Conservation (phyloP, 2,888 invertebrate genomes). For the Polymixis flavicincta region DNA sequence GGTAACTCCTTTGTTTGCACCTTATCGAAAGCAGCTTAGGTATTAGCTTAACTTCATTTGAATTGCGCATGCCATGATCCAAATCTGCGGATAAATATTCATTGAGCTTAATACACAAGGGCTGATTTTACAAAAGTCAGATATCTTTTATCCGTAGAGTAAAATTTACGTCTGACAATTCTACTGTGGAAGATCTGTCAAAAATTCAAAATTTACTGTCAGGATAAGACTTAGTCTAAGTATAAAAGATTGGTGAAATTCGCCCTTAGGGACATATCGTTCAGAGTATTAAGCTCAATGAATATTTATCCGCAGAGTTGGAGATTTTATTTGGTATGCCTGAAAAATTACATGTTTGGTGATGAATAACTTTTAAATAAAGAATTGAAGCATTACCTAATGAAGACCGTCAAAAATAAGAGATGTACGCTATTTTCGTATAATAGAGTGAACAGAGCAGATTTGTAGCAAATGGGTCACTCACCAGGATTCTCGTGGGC, state of each 20-base stretch:
- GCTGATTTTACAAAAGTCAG: too few relatives aligned
- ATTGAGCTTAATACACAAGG: neutral
- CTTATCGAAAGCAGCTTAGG: conserved; percentile 1
- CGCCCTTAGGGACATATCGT: too few relatives aligned
- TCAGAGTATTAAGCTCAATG: too few relatives aligned
- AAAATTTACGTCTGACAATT: too few relatives aligned
- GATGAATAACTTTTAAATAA: too few relatives aligned
- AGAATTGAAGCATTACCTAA: neutral
- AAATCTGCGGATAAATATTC: neutral
- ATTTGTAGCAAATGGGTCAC: conserved; percentile 39
- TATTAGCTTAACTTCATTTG: neutral
- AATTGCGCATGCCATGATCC: neutral
- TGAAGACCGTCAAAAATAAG: neutral
- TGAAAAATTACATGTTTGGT: neutral
- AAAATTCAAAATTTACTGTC: too few relatives aligned
- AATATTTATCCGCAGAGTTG: too few relatives aligned
- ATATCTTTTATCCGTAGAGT: too few relatives aligned
- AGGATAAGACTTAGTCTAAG: too few relatives aligned
- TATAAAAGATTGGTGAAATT: too few relatives aligned
- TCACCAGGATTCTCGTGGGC: conserved; percentile 35
- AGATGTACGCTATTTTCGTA: conserved; percentile 9
- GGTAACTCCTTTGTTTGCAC: conserved; percentile 24
- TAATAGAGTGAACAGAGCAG: conserved; percentile 11
- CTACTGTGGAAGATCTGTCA: too few relatives aligned
- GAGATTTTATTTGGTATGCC: too few relatives aligned